Conservation (phyloP, 1,140 invertebrate species). For the Mycetomoellerius zeteki region DNA sequence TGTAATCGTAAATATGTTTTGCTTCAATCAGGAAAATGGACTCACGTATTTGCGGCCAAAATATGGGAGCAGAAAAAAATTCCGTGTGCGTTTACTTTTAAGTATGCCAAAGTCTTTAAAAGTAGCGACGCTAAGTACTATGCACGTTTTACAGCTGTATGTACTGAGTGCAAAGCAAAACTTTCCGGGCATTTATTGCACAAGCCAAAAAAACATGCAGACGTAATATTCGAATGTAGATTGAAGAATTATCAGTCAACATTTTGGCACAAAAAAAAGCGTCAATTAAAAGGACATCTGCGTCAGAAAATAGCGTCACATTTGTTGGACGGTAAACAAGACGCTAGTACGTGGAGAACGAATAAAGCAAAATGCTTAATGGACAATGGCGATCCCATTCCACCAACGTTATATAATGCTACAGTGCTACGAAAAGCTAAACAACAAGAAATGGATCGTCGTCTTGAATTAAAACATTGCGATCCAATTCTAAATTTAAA, state of each 20-base stretch:
- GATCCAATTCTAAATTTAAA: slow-evolving; percentile 17
- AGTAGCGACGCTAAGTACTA: neutral
- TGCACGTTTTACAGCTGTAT: neutral
- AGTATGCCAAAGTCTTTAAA: neutral
- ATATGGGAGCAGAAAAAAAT: slow-evolving; percentile 17
- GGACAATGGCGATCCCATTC: neutral
- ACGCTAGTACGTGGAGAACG: neutral
- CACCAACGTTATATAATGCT: neutral
- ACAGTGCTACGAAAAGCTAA: slow-evolving; percentile 10
- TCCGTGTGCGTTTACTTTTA: slow-evolving; percentile 1
- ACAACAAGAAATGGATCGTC: neutral
- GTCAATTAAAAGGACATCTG: slow-evolving; percentile 2
- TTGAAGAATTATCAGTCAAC: neutral
- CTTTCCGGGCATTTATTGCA: neutral
- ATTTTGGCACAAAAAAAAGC: neutral
- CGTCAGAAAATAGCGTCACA: neutral
- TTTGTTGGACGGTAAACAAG: neutral
- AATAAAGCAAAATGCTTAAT: neutral
- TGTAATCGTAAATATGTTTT: neutral
- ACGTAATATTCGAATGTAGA: slow-evolving; percentile 3
- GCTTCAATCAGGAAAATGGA: neutral
- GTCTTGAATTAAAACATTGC: neutral
- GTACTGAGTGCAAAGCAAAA: neutral
- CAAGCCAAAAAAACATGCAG: neutral
- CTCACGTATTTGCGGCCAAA: neutral